A percentile compares a stretch with the other conserved stretches of the same genome.
phyloP scores from a whole-genome alignment of 2,113 vertebrate genomes.

The Bombycilla garrulus region DNA sequence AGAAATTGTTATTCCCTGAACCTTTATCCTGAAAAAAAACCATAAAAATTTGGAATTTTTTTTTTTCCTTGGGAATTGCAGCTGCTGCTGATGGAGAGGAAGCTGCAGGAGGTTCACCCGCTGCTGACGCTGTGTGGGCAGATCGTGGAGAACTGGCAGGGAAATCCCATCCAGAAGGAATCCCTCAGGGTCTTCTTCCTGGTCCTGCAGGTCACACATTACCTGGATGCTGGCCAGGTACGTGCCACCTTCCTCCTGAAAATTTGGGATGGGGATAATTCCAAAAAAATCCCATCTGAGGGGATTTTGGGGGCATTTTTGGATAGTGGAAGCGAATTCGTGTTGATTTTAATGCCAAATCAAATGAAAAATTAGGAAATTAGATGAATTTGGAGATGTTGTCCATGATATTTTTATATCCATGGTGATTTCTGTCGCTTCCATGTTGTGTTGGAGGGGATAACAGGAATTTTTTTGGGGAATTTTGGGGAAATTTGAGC shows the following conservation, averaged over 20 bases:
- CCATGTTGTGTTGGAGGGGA: too few relatives aligned
- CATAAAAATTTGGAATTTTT: not conserved
- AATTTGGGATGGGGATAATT: fast-evolving
- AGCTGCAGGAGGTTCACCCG: constrained; percentile 95
- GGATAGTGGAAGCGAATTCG: fast-evolving
- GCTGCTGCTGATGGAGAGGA: constrained; percentile 96
- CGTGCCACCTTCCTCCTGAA: fast-evolving
- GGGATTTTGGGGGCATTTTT: fast-evolving
- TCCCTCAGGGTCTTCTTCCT: constrained; percentile 95
- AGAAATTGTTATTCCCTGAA: fast-evolving
- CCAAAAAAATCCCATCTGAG: fast-evolving
- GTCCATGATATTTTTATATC: fast-evolving
- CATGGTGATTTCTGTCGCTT: fast-evolving
- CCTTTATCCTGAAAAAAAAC: fast-evolving
- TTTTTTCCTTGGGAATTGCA: constrained; percentile 3
- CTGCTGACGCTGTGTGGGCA: constrained; percentile 94
- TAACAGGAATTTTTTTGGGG: not conserved
- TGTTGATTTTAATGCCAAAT: fast-evolving
- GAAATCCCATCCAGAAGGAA: constrained; percentile 98
- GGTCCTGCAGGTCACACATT: constrained; percentile 97
- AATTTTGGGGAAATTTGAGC: not conserved
- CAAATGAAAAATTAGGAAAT: fast-evolving
- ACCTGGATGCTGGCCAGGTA: constrained; percentile 97
- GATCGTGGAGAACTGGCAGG: constrained; percentile 99
- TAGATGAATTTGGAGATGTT: fast-evolving